A percentile compares a stretch with the other conserved stretches of the same genome.
phyloP scores from a whole-genome alignment of 2,797 vertebrate species.

The Centropyge bicolor region DNA sequence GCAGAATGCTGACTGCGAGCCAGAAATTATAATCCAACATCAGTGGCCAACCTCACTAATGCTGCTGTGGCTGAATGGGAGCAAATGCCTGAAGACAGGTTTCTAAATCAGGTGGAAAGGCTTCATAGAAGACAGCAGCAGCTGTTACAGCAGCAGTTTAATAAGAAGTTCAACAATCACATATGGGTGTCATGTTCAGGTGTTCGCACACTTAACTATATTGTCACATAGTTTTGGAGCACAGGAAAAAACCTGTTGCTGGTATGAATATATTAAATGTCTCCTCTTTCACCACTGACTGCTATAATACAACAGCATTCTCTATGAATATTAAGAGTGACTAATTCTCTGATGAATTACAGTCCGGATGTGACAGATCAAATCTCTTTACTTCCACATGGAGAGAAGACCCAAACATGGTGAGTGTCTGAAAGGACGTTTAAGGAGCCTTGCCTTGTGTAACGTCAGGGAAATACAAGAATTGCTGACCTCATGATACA shows the following conservation, averaged over 20 bases:
- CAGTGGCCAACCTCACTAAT: no score
- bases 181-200: neutral
- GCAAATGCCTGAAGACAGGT: neutral
- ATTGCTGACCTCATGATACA: no score
- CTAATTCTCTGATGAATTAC: no score
- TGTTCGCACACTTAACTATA: neutral
- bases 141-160: neutral
- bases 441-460: no score
- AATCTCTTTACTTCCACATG: no score
- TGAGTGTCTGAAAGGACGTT: no score
- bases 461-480: no score
- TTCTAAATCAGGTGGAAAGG: neutral
- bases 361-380: no score
- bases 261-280: neutral
- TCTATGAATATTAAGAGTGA: no score
- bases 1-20: neutral
- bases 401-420: no score
- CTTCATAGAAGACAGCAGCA: neutral
- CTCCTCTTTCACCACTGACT: neutral
- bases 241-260: neutral
- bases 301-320: neutral
- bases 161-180: neutral
- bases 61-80: neutral
- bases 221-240: neutral
- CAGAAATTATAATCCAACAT: neutral